Conservation (phyloP, 1,140 invertebrate genomes). For the Lasioglossum baleicum region DNA sequence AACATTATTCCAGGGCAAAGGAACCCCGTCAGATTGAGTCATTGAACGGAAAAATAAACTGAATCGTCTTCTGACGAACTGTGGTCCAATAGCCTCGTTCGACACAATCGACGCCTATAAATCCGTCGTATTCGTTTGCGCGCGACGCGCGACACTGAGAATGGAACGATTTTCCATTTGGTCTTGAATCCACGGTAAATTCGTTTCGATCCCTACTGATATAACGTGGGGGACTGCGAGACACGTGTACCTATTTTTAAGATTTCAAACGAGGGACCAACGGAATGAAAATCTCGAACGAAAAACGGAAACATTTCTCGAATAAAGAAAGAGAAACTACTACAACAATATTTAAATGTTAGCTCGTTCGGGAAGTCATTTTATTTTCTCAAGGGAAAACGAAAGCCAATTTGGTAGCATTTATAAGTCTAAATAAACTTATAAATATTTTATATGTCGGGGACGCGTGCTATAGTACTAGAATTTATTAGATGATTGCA, state of each 20-base stretch:
- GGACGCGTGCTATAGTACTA: no score
- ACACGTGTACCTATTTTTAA: constrained; percentile 46
- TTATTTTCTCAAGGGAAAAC: no score
- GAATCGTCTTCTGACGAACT: constrained; percentile 13
- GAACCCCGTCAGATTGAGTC: not conserved
- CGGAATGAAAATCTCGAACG: not conserved
- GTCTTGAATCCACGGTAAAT: constrained; percentile 33
- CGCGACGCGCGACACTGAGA: constrained; percentile 17
- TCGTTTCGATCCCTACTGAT: constrained; percentile 15
- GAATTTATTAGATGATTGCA: no score
- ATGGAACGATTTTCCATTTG: constrained; percentile 48
- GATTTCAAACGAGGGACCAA: not conserved
- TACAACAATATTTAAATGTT: not conserved
- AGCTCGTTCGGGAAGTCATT: no score
- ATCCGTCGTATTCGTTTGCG: constrained; percentile 30
- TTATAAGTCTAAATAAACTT: no score
- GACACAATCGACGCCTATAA: constrained; percentile 31
- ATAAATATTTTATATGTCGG: no score
- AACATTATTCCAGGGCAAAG: not conserved
- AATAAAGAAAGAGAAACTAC: not conserved
- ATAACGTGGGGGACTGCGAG: constrained; percentile 18
- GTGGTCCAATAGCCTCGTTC: not conserved
- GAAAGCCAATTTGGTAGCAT: no score
- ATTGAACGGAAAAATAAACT: constrained; percentile 26
- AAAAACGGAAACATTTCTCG: not conserved